Base-by-base conservation (phyloP, 2,888 invertebrate genomes). In the Cryptus viduatorius region DNA sequence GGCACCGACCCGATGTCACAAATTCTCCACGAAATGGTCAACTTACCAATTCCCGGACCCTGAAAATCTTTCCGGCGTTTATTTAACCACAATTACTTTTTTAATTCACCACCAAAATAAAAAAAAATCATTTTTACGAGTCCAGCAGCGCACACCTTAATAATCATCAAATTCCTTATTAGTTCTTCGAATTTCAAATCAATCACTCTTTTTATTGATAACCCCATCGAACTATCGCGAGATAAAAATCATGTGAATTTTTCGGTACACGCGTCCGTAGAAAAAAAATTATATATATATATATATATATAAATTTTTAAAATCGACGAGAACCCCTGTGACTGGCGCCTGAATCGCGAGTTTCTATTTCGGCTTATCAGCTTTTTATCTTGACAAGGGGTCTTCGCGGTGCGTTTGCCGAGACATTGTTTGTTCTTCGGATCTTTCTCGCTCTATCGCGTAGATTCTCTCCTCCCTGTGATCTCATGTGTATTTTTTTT, bases 361-460 rank as follows among this genome's bases (percentile, higher is more conserved):
- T 31, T 31, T 14, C 31, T 31, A 61, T 14, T 61, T 14, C n/a
- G n/a, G 61, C 61, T 61, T 61, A 61, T 61, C 61, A 61, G 61
- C 29, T 29, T 29, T 29, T 61, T 61, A 56, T 5, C 29, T 12
- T 64, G 19, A 37, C 48, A 50, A 42, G 37, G 19, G 10, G 61
- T 44, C n/a, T 71, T 76, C 71, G 19, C 42, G 4, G 44, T 80
- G 61, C 78, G 78, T 82, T 71, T 61, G 61, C 19, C 61, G 31
- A 29, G 61, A 31, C 5, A 61, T 61, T 75, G 29, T 53, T 53
- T 64, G 46, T 12, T 46, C 44, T 67, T 79, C 79, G 53, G 37
- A 75, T 69, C 14, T 5, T 29, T 61, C 31, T 61, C 61, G 31
- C 29, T 14, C 31, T 29, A 24, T 24, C 19, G 12, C 12, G 14